A percentile compares a stretch with the other conserved stretches of the same genome.
These are phyloP conservation scores for Alauda arvensis DNA, from an alignment of 2,797 vertebrate genomes.

Conservation along the genomic window DNA sequence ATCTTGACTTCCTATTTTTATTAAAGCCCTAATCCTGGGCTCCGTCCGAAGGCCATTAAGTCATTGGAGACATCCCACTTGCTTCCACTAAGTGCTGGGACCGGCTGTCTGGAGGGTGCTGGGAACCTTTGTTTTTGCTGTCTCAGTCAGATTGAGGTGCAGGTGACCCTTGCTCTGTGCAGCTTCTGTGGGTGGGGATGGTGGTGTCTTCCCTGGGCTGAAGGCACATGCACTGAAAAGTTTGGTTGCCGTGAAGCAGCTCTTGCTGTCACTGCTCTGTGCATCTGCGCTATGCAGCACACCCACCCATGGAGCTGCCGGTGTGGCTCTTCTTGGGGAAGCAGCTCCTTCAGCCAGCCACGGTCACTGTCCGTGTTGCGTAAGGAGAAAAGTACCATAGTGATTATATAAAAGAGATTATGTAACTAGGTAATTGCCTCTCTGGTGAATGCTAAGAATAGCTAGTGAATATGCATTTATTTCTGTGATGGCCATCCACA, in stretches of 20 bases:
- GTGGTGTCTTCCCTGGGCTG: fast-evolving
- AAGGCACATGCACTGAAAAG: neutral
- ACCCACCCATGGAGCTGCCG: fast-evolving
- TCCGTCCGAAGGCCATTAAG: neutral
- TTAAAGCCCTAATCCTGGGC: neutral
- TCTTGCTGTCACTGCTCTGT: fast-evolving
- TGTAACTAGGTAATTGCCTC: constrained; percentile 51
- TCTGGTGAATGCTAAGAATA: constrained; percentile 3
- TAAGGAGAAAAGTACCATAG: constrained; percentile 17
- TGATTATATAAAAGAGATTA: constrained; percentile 62
- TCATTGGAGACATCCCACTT: neutral
- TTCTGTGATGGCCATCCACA: neutral
- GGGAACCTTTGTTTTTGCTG: neutral
- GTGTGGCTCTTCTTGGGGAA: neutral
- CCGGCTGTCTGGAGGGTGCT: fast-evolving
- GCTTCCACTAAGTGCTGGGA: neutral
- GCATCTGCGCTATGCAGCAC: neutral
- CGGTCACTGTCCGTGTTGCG: neutral
- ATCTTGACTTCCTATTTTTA: constrained; percentile 40
- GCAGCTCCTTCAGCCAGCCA: neutral
- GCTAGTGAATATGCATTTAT: neutral
- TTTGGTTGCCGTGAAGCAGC: fast-evolving
- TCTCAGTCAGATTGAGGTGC: neutral
- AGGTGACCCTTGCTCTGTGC: neutral
- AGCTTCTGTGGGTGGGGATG: neutral